Evolutionary conservation across 2,797 vertebrate species (phyloP), one percentile per base, ranked within the genome.

Genomic region (Intellagama lesueurii): DNA sequence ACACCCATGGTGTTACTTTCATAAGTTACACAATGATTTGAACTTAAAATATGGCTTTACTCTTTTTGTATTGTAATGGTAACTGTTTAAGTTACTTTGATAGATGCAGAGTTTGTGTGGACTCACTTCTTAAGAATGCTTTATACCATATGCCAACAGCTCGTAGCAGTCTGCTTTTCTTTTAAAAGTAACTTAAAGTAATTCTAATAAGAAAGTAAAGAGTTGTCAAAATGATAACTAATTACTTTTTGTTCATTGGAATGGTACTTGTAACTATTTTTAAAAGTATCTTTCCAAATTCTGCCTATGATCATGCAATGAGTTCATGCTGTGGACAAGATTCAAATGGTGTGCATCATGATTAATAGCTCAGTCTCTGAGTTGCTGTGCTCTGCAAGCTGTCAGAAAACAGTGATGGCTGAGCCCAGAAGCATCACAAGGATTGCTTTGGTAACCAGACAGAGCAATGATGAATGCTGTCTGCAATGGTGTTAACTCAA

Each of bases 401-500:
- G n/a, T 78, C 64, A 90, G 66, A 40, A 70, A 72, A 47, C 12
- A 89, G 24, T n/a, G 0, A 1, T 24, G 64, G 5, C 49, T 72
- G 32, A 24, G 19, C 9, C 40, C 9, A 81, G 26, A 56, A 28
- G 17, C 7, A 80, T 40, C 16, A 8, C 70, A 90, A 26, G 14
- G 75, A 47, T 72, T 47, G 19, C 40, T 66, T 22, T 64, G 79
- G 5, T n/a, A 78, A 68, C 81, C 5, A 1, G 76, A 60, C 3
- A 0, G 1, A 28, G 22, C 4, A 4, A 64, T 44, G n/a, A 68
- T 69, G 72, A 78, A 68, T 35, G 0, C 0, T 60, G 19, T 69
- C 22, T 86, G 56, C 56, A 64, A 24, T 49, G 1, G 66, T 19
- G 0, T 86, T 69, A 80, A 75, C 56, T 47, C 66, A 26, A 12